A percentile compares a stretch with the other conserved stretches of the same genome.
These are phyloP conservation scores for Scomber colias DNA, from an alignment of 2,113 vertebrate species.

Conservation along the genomic window DNA sequence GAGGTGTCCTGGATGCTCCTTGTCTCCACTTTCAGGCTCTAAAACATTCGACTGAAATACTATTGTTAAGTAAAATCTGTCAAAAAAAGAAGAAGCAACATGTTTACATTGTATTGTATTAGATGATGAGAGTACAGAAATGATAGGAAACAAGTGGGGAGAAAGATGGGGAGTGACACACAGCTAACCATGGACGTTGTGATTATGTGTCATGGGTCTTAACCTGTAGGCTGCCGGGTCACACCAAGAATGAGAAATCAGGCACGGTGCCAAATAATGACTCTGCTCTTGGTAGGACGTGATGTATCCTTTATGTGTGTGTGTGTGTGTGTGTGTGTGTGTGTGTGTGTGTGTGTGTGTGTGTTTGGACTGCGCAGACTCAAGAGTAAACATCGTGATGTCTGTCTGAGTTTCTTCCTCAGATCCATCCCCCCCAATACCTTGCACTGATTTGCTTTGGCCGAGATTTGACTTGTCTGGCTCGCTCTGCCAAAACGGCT, in stretches of 20 bases:
- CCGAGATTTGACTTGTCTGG: constrained; percentile 30
- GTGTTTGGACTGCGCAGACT: background rate
- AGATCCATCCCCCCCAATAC: constrained; percentile 10
- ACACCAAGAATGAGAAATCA: too few relatives aligned
- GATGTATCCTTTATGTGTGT: background rate
- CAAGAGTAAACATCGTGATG: constrained; percentile 19
- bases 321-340: background rate
- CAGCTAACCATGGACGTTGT: too few relatives aligned
- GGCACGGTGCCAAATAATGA: too few relatives aligned
- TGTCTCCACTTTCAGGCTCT: background rate
- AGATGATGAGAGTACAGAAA: too few relatives aligned
- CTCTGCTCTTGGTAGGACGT: background rate
- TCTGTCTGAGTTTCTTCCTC: constrained; percentile 1
- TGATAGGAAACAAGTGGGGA: too few relatives aligned
- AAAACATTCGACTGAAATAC: constrained; percentile 10
- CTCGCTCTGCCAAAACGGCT: constrained; percentile 25
- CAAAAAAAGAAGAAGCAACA: background rate
- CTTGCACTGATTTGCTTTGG: constrained; percentile 45
- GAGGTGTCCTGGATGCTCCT: background rate
- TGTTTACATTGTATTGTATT: too few relatives aligned
- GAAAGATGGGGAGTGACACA: too few relatives aligned
- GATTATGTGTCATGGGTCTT: too few relatives aligned
- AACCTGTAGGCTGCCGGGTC: too few relatives aligned
- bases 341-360: constrained; percentile 24
- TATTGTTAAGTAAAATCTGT: background rate